Base-by-base conservation (phyloP, 92 coral and sea anemone species). In the Porites divaricata region DNA sequence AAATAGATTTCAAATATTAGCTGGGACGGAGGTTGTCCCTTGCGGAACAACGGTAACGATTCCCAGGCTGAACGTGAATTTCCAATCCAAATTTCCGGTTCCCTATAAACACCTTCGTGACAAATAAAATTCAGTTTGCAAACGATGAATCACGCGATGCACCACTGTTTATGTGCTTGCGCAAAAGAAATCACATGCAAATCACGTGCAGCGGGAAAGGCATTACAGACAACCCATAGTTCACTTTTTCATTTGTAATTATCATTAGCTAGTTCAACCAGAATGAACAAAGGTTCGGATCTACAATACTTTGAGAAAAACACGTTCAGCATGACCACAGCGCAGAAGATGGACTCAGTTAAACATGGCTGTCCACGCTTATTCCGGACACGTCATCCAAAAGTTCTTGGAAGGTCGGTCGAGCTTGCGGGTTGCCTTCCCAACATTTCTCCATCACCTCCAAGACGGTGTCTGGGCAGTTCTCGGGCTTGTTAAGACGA, bases 401-500 rank as follows among this genome's bases (percentile, higher is more conserved):
- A 10, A 96, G 85, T 87, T 88, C 90, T 28, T 89, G 85, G 74
- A 96, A 91, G 2, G 96, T 70, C 17, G 98, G 94, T 77, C 99
- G 85, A 20, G 75, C 81, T 16, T 84, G 90, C 11, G 93, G 95
- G 26, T 89, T 91, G 19, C 79, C 89, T 26, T 95, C 98, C 99
- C 98, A 96, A 72, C 99, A 96, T 63, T 92, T 92, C 83, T 85
- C 94, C 93, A 96, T 87, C 82, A 96, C 85, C 41, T 85, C 90
- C 53, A 92, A 91, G 75, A 96, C 90, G 57, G 87, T 95, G 67
- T 95, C 97, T 8, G 99, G 99, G 82, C 99, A 96, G 76, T 87
- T 88, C 10, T 92, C 97, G 1, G 99, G 99, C 67, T 96, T 95
- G 28, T 96, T 85, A 53, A 96, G 92, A 21, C 99, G 99, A 15